Percentiles rank a stretch among this genome's conserved stretches.
Evolutionary conservation across 2,797 vertebrate genomes (phyloP).

Genomic region (Cetoscarus ocellatus): DNA sequence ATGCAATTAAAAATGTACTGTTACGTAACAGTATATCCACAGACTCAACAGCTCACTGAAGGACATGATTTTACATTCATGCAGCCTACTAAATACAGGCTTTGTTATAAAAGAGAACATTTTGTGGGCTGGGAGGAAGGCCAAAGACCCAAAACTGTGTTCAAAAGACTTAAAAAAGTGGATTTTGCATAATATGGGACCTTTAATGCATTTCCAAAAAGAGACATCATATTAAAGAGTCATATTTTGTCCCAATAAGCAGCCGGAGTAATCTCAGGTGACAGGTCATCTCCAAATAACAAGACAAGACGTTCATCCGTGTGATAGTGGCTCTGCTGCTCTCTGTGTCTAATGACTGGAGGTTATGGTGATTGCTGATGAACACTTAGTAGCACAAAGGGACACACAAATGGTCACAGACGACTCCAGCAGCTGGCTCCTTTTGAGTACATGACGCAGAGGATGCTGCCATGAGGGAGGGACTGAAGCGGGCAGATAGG

Average conservation of each 20-base stretch:
- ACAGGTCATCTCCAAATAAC: slow-evolving; percentile 12
- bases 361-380: slow-evolving; percentile 65
- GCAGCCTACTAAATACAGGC: too few relatives aligned
- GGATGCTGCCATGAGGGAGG: slow-evolving; percentile 32
- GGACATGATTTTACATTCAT: too few relatives aligned
- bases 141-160: too few relatives aligned
- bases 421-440: slow-evolving; percentile 63
- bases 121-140: too few relatives aligned
- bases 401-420: slow-evolving; percentile 48
- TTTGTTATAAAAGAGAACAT: too few relatives aligned
- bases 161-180: too few relatives aligned
- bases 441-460: slow-evolving; percentile 42
- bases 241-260: slow-evolving; percentile 6
- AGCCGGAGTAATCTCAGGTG: background rate
- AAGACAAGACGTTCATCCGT: slow-evolving; percentile 31
- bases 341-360: slow-evolving; percentile 46
- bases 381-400: slow-evolving; percentile 51
- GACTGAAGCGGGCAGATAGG: slow-evolving; percentile 40
- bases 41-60: too few relatives aligned
- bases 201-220: slow-evolving; percentile 1
- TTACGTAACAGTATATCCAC: too few relatives aligned
- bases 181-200: too few relatives aligned
- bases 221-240: slow-evolving; percentile 4
- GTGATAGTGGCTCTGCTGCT: slow-evolving; percentile 35
- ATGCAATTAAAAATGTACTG: too few relatives aligned